Evolutionary conservation across 2,888 invertebrate species (phyloP).

Genomic region (Cephus spinipes): DNA sequence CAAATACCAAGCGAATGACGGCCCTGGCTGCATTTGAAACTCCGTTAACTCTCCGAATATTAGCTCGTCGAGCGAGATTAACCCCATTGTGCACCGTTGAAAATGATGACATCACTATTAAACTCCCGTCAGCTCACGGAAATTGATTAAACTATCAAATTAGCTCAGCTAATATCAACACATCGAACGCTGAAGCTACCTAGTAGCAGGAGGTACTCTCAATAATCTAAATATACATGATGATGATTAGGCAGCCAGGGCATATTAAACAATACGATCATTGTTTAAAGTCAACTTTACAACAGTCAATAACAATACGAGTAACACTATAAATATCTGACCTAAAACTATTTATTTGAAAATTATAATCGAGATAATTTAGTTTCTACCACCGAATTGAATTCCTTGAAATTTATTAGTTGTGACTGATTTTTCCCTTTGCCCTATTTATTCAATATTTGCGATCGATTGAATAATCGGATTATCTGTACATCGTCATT

Average conservation of each 20-base stretch:
- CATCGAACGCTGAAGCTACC: constrained; percentile 44
- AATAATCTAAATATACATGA: constrained; percentile 43
- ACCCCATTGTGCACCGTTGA: constrained; percentile 64
- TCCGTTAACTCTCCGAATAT: constrained; percentile 65
- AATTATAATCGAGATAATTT: background rate
- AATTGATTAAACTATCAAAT: constrained; percentile 68
- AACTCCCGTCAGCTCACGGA: constrained; percentile 64
- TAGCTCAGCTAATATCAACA: constrained; percentile 65
- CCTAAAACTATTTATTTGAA: background rate
- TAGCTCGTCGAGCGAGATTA: constrained; percentile 66
- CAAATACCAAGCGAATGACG: constrained; percentile 40
- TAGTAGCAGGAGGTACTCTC: constrained; percentile 31
- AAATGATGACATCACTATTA: constrained; percentile 67
- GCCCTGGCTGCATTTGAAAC: constrained; percentile 63
- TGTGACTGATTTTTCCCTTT: background rate
- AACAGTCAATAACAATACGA: background rate
- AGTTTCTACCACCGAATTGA: background rate
- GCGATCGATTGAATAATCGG: background rate
- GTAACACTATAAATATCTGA: background rate
- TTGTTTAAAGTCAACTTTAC: background rate
- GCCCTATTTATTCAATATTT: background rate
- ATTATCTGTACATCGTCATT: background rate
- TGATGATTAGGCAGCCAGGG: background rate
- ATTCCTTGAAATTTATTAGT: background rate
- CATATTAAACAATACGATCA: background rate